Base-by-base conservation (phyloP, 2,113 vertebrate species). In the Epinephelus cyanopodus region DNA sequence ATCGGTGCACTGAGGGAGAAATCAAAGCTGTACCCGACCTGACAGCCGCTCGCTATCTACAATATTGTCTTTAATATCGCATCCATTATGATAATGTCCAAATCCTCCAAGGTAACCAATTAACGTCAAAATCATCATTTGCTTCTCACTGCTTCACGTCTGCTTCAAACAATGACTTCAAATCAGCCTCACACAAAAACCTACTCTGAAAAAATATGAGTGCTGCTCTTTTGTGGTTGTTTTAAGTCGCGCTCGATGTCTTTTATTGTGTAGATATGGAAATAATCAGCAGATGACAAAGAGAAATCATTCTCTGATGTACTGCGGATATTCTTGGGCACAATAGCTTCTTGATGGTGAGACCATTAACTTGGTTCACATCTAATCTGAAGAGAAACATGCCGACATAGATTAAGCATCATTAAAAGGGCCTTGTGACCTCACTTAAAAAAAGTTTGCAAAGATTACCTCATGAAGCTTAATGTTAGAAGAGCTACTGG, bases 311-410 rank as follows among this genome's bases (percentile, higher is more conserved):
- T 15, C 15, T 72, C 4, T 74, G 58, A 81, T 66, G 57, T n/a
- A 33, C 72, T 48, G 81, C 19, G 8, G 18, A 83, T 64, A 63
- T 1, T 1, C 53, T 81, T 69, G 19, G 64, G 45, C 57, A 60
- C 39, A 27, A 18, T 3, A 29, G 48, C 21, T 64, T 52, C 66
- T 57, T 62, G 8, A 25, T 52, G 14, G 19, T 48, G 57, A 70
- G 45, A 23, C 29, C 47, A 42, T 84, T 53, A 29, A 60, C 72
- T 80, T 62, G 69, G 47, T 71, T 84, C n/a, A 37, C 17, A 53
- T 68, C 54, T 90, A 80, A 90, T 89, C 48, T 66, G 63, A 79
- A 52, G 61, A 68, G 76, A 87, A 84, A 60, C 0, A 1, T 71
- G 77, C 53, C 78, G 47, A 62, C 61, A 66, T 42, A n/a, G 73